Percentiles rank a stretch among this genome's conserved stretches.
These are phyloP conservation scores for Stenotaenia linearis DNA, from an alignment of 2,888 invertebrate species.

Conservation along the genomic window DNA sequence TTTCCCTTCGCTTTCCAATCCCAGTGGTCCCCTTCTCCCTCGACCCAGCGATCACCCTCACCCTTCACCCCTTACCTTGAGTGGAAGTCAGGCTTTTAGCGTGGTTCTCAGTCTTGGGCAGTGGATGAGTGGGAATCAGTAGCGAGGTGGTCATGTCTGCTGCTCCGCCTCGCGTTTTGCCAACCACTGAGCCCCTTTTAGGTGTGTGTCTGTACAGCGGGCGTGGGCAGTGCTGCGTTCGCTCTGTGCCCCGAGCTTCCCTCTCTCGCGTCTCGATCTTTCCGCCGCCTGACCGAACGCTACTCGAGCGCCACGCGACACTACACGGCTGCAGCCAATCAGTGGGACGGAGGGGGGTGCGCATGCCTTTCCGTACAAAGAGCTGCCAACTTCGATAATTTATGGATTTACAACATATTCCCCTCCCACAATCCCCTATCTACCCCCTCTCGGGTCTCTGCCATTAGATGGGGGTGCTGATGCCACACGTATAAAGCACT, in stretches of 20 bases:
- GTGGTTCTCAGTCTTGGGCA: slow-evolving; percentile 30
- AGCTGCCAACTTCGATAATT: slow-evolving; percentile 34
- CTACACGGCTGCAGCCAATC: slow-evolving; percentile 29
- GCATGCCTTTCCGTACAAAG: slow-evolving; percentile 29
- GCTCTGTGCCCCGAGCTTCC: slow-evolving; percentile 17
- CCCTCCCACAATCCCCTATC: slow-evolving; percentile 22
- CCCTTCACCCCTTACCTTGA: slow-evolving; percentile 11
- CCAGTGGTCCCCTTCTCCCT: neutral
- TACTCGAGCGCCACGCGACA: slow-evolving; percentile 31
- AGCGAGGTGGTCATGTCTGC: slow-evolving; percentile 36
- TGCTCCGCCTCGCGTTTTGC: slow-evolving; percentile 19
- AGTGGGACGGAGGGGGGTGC: slow-evolving; percentile 29
- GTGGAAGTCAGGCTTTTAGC: slow-evolving; percentile 31
- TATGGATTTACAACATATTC: slow-evolving; percentile 32
- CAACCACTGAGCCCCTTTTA: slow-evolving; percentile 18
- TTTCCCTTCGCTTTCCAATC: neutral
- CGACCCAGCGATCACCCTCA: neutral
- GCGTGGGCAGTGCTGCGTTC: slow-evolving; percentile 19
- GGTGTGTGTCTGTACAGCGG: slow-evolving; percentile 14
- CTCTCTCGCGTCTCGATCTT: slow-evolving; percentile 19
- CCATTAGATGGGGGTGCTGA: slow-evolving; percentile 14
- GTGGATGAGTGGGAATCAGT: slow-evolving; percentile 34
- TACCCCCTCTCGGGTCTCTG: slow-evolving; percentile 21
- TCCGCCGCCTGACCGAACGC: slow-evolving; percentile 26
- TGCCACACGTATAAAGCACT: neutral